These are phyloP conservation scores for Portevinia maculata DNA, from an alignment of 2,888 invertebrate genomes.

Conservation along the genomic window DNA sequence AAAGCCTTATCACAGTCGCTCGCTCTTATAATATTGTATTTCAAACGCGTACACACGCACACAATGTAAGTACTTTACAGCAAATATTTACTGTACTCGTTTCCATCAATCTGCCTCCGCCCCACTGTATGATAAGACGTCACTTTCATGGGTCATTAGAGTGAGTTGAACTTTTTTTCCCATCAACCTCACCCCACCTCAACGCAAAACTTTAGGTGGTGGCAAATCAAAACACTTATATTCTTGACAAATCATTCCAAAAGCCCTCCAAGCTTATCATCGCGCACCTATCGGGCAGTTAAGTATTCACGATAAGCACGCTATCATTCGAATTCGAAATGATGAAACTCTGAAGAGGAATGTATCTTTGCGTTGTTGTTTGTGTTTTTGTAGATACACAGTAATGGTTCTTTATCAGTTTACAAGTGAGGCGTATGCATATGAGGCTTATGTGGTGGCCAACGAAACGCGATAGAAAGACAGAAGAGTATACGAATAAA, in stretches of 20 bases:
- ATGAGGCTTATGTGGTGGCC: slow-evolving; percentile 38
- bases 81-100: slow-evolving; percentile 68
- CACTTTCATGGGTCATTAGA: slow-evolving; percentile 67
- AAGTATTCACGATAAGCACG: slow-evolving; percentile 63
- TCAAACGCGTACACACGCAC: slow-evolving; percentile 14
- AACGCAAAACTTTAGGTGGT: not conserved
- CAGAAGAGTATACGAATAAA: slow-evolving; percentile 23
- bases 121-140: slow-evolving; percentile 52
- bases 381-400: slow-evolving; percentile 33
- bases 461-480: slow-evolving; percentile 2
- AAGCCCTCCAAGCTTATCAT: slow-evolving; percentile 55
- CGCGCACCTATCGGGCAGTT: slow-evolving; percentile 57
- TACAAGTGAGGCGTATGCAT: slow-evolving; percentile 36
- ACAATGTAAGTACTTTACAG: slow-evolving; percentile 8
- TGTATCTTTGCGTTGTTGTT: slow-evolving; percentile 28
- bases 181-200: not conserved
- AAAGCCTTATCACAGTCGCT: slow-evolving; percentile 58
- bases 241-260: slow-evolving; percentile 32
- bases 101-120: slow-evolving; percentile 20
- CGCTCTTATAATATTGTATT: slow-evolving; percentile 14
- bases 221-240: slow-evolving; percentile 25
- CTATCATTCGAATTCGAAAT: slow-evolving; percentile 62
- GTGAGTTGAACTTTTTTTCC: slow-evolving; percentile 63
- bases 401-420: slow-evolving; percentile 42
- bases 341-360: slow-evolving; percentile 49